Conservation (phyloP, 2,797 vertebrate species). For the Crenuchus spilurus region DNA sequence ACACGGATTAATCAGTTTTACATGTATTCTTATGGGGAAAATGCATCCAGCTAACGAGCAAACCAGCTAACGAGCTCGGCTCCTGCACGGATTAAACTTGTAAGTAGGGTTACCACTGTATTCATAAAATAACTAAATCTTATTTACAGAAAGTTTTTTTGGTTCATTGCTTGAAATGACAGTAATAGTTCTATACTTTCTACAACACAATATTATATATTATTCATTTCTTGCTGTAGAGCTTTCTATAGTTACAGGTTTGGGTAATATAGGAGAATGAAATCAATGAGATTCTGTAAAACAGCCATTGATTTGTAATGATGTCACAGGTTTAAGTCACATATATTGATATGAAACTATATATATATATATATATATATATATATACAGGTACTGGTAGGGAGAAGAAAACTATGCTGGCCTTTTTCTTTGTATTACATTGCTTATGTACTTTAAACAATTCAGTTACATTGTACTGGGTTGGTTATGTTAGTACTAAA, state of each 20-base stretch:
- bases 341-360: slow-evolving; percentile 4
- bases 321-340: not conserved
- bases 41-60: too few species aligned
- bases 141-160: not conserved
- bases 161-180: not conserved
- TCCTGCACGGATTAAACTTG: too few species aligned
- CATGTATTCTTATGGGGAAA: too few species aligned
- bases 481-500: slow-evolving; percentile 18
- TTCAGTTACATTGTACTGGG: slow-evolving; percentile 4
- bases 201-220: not conserved
- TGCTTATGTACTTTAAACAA: not conserved
- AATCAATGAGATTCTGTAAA: slow-evolving; percentile 22
- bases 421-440: slow-evolving; percentile 3
- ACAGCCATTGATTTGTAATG: not conserved
- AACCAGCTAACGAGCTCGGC: too few species aligned
- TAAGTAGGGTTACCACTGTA: too few species aligned
- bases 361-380: not conserved
- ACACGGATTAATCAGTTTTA: too few species aligned
- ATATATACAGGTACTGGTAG: not conserved
- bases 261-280: not conserved
- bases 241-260: slow-evolving; percentile 11
- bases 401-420: slow-evolving; percentile 1
- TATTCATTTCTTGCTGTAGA: not conserved
- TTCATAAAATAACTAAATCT: not conserved
- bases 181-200: not conserved